Evolutionary conservation across 30 jellyfish, hydroid and myxozoan genomes (phyloP).

Genomic region (Turritopsis dohrnii): DNA sequence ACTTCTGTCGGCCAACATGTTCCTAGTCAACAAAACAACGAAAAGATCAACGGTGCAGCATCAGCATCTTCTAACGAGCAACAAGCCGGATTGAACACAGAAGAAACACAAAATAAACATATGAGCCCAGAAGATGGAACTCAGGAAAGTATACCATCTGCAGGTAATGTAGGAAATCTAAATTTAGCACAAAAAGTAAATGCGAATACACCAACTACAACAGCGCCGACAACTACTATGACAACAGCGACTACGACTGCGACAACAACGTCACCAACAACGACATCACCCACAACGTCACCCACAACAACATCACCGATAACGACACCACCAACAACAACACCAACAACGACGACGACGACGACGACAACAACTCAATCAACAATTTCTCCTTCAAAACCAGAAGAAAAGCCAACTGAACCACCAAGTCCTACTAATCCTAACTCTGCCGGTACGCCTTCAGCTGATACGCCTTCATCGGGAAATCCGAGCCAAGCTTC

Average conservation of each 20-base stretch:
- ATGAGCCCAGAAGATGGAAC: not conserved
- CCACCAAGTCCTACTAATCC: not conserved
- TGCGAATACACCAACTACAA: not conserved
- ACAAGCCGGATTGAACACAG: not conserved
- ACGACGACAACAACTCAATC: constrained; percentile 4
- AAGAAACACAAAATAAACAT: not conserved
- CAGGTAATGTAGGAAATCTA: not conserved
- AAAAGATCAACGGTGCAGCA: too few relatives aligned
- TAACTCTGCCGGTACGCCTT: not conserved
- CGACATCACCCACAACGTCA: constrained; percentile 28
- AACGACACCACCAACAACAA: constrained; percentile 24
- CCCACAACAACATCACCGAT: constrained; percentile 6
- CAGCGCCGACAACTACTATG: constrained; percentile 24
- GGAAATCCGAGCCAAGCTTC: not conserved
- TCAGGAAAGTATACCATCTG: not conserved
- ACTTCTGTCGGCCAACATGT: not conserved
- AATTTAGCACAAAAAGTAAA: not conserved
- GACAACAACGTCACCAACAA: not conserved
- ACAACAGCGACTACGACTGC: constrained; percentile 16
- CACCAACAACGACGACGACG: constrained; percentile 22
- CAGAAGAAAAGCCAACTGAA: not conserved
- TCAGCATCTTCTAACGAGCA: too few relatives aligned
- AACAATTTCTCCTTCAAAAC: not conserved
- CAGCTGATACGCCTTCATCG: not conserved
- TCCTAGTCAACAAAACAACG: not conserved